Percentiles rank a stretch among this genome's conserved stretches.
These are phyloP conservation scores for Neoarius graeffei DNA, from an alignment of 2,113 vertebrate genomes.

Conservation along the genomic window DNA sequence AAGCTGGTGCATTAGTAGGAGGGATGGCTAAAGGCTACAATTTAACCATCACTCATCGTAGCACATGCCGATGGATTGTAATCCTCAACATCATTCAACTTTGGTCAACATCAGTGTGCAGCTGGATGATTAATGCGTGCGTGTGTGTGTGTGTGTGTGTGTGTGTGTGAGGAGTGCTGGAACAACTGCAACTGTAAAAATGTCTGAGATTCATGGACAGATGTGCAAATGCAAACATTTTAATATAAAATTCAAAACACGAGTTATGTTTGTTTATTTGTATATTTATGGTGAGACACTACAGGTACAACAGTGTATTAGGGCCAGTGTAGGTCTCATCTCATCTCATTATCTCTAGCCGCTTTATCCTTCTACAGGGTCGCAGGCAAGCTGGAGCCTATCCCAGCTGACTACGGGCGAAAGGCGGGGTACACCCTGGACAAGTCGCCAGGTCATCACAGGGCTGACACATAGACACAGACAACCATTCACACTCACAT, in stretches of 20 bases:
- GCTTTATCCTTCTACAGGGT: no score
- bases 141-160: not conserved
- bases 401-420: no score
- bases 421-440: no score
- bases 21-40: constrained; percentile 49
- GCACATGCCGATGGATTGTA: constrained; percentile 62
- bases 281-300: not conserved
- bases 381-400: no score
- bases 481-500: no score
- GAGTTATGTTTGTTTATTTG: not conserved
- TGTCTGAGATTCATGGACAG: not conserved
- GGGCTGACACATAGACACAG: no score
- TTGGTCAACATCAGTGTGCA: not conserved
- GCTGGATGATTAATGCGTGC: not conserved
- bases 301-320: no score
- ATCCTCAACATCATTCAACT: not conserved
- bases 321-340: no score
- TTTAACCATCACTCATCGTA: constrained; percentile 74
- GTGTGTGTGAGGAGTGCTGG: not conserved
- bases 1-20: constrained; percentile 48
- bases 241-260: no score
- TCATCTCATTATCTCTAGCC: no score
- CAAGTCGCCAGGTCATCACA: no score
- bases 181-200: not conserved
- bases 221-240: not conserved